Evolutionary conservation across 2,888 invertebrate genomes (phyloP).

Genomic region (Ophion costatus): DNA sequence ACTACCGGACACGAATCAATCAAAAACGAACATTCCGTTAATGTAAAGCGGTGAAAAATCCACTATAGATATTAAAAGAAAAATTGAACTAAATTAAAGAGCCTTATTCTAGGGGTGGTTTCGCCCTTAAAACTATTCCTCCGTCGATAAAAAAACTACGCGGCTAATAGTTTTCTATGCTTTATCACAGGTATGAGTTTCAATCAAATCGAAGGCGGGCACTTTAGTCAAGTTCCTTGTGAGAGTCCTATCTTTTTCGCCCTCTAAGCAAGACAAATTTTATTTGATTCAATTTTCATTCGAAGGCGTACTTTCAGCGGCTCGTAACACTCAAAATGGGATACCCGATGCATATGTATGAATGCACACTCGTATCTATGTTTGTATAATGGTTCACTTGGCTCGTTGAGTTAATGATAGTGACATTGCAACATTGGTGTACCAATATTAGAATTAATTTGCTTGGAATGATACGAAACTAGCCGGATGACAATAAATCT

Average conservation of each 20-base stretch:
- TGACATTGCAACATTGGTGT: constrained; percentile 10
- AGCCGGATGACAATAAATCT: neutral
- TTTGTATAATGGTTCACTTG: constrained; percentile 29
- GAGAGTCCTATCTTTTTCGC: neutral
- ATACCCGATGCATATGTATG: neutral
- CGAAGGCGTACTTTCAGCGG: neutral
- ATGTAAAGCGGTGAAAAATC: no score
- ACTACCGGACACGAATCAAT: no score
- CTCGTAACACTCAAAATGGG: neutral
- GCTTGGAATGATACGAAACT: constrained; percentile 37
- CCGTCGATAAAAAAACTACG: no score
- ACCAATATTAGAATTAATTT: constrained; percentile 10
- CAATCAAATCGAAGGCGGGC: no score
- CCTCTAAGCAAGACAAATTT: neutral
- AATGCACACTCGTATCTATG: neutral
- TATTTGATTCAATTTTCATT: neutral
- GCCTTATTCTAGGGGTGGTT: no score
- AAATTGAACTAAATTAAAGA: no score
- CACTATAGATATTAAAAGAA: no score
- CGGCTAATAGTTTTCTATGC: no score
- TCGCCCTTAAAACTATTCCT: no score
- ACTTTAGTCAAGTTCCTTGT: no score
- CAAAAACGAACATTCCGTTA: no score
- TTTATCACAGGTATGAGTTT: no score
- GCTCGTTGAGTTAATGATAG: constrained; percentile 27